phyloP scores from a whole-genome alignment of 2,113 vertebrate species.

The Cricetomys ansorgei region DNA sequence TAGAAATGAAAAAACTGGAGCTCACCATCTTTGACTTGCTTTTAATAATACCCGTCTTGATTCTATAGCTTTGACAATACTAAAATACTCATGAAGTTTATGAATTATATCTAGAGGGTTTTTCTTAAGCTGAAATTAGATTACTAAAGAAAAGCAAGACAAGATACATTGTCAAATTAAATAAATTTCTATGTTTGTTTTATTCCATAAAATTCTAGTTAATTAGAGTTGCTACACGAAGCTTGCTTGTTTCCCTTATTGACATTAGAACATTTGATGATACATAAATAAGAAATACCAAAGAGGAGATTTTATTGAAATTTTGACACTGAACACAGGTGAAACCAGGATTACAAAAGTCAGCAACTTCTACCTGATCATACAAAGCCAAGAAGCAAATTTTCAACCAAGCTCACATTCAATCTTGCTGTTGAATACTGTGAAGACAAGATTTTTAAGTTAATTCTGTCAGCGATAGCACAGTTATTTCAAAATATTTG shows the following conservation, averaged over 20 bases:
- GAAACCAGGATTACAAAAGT: background rate
- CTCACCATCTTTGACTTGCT: background rate
- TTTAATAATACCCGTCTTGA: background rate
- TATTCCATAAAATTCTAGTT: background rate
- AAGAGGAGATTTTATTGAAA: background rate
- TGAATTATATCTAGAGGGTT: background rate
- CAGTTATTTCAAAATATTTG: background rate
- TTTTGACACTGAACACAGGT: background rate
- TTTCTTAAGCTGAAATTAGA: background rate
- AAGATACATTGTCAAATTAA: background rate
- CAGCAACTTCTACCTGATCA: background rate
- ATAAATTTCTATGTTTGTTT: background rate
- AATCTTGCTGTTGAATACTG: background rate
- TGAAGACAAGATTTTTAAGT: background rate
- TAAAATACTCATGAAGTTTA: background rate
- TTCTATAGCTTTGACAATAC: background rate
- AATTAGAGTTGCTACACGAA: background rate
- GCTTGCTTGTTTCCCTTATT: background rate
- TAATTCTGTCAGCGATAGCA: background rate
- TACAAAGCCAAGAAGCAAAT: background rate
- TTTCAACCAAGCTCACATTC: background rate
- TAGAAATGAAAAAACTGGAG: background rate
- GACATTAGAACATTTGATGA: background rate
- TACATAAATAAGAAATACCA: background rate
- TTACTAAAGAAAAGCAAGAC: background rate